A percentile compares a stretch with the other conserved stretches of the same genome.
Evolutionary conservation across 1,140 invertebrate species (phyloP).

Genomic region (Pseudomyrmex dendroicus): DNA sequence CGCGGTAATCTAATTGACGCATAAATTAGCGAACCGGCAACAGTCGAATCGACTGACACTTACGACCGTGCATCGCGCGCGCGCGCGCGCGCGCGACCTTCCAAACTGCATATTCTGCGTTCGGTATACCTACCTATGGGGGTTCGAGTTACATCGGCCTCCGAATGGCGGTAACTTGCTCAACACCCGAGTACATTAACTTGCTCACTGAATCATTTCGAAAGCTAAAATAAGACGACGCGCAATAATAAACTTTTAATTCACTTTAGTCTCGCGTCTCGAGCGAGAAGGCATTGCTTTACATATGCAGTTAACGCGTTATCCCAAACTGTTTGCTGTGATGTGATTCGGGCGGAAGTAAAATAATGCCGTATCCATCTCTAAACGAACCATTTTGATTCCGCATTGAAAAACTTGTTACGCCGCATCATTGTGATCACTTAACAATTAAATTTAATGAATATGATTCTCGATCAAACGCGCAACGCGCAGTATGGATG

Average conservation of each 20-base stretch:
- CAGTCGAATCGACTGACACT: constrained; percentile 25
- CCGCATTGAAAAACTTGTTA: not conserved
- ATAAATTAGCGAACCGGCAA: constrained; percentile 35
- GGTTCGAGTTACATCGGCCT: not conserved
- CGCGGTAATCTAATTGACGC: constrained; percentile 33
- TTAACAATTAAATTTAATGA: not conserved
- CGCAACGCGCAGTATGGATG: not conserved
- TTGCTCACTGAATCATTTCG: not conserved
- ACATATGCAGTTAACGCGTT: not conserved
- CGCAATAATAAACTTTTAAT: constrained; percentile 18
- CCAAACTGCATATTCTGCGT: not conserved
- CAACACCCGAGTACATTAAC: not conserved
- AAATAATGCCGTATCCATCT: constrained; percentile 5
- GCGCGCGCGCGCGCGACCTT: not conserved
- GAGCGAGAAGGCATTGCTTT: not conserved
- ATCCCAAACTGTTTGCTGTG: too few species aligned
- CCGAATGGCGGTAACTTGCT: not conserved
- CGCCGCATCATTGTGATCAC: constrained; percentile 14
- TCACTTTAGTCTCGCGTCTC: not conserved
- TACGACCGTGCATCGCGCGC: constrained; percentile 22
- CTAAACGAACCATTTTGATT: not conserved
- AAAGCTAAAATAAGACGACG: constrained; percentile 14
- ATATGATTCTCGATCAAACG: too few species aligned
- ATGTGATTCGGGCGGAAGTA: not conserved
- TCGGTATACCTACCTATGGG: too few species aligned